These are phyloP conservation scores for Onchidella celtica DNA, from an alignment of 2,888 invertebrate genomes.

Conservation along the genomic window DNA sequence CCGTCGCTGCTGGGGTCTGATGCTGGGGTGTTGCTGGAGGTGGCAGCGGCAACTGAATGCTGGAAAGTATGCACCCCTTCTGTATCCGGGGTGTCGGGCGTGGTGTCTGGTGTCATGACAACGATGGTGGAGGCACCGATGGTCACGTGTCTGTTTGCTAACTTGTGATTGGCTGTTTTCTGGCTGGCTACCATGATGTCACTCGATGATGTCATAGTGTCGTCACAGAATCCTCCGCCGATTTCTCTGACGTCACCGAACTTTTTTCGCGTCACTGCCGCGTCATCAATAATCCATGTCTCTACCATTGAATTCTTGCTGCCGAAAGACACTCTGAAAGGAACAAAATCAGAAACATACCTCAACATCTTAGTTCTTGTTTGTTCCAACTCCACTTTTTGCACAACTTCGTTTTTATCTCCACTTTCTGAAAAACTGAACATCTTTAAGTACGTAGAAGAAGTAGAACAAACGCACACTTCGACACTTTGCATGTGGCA, in stretches of 20 bases:
- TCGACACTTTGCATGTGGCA: neutral
- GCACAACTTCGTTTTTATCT: too few relatives aligned
- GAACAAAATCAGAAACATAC: neutral
- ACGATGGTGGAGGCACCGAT: conserved; percentile 20
- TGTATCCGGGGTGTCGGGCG: neutral
- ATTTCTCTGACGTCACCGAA: neutral
- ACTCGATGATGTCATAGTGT: conserved; percentile 39
- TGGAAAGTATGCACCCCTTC: neutral
- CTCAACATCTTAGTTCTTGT: neutral
- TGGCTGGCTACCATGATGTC: conserved; percentile 34
- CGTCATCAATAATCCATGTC: conserved; percentile 38
- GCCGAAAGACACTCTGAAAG: conserved; percentile 35
- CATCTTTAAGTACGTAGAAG: too few relatives aligned
- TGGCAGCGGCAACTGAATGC: neutral
- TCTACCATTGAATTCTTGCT: neutral
- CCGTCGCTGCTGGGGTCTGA: neutral
- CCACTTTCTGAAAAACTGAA: too few relatives aligned
- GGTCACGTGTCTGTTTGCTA: conserved; percentile 32
- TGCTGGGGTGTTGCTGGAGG: neutral
- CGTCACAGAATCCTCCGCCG: neutral
- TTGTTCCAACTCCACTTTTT: too few relatives aligned
- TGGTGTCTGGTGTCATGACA: neutral
- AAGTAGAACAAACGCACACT: too few relatives aligned
- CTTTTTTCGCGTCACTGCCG: neutral
- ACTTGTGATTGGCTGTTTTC: conserved; percentile 27